Conservation (phyloP, 2,113 vertebrate species). For the Steatornis caripensis region DNA sequence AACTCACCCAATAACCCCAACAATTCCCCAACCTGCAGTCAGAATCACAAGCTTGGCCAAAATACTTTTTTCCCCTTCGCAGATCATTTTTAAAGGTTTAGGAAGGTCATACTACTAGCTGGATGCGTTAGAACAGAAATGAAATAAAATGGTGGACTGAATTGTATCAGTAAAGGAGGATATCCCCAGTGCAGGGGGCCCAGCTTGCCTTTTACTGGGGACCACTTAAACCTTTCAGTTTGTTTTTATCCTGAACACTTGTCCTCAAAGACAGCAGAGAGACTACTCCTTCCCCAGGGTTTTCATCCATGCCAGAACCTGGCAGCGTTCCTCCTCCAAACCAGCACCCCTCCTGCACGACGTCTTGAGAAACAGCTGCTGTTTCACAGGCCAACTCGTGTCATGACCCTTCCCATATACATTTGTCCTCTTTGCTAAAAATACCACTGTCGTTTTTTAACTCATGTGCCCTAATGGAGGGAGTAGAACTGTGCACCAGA, state of each 20-base stretch:
- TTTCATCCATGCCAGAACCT: background rate
- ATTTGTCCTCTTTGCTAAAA: slow-evolving; percentile 20
- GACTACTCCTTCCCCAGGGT: background rate
- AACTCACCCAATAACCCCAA: background rate
- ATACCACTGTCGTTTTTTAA: accelerated
- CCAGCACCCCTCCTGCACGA: background rate
- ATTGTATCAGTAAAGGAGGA: background rate
- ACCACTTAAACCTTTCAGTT: background rate
- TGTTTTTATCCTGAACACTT: background rate
- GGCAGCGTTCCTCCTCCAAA: background rate
- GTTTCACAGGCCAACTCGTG: background rate
- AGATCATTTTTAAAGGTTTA: background rate
- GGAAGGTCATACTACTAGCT: background rate
- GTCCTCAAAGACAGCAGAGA: background rate
- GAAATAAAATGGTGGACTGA: background rate
- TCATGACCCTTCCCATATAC: slow-evolving; percentile 17
- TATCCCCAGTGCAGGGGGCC: background rate
- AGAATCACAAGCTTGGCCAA: background rate
- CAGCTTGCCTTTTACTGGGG: background rate
- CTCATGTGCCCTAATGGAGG: accelerated
- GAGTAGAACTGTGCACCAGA: background rate
- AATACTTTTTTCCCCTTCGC: background rate
- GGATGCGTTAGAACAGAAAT: background rate
- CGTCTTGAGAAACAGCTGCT: slow-evolving; percentile 14
- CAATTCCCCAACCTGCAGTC: background rate